Conservation (phyloP, 2,797 vertebrate genomes). For the Hippopotamyrus pictus region DNA sequence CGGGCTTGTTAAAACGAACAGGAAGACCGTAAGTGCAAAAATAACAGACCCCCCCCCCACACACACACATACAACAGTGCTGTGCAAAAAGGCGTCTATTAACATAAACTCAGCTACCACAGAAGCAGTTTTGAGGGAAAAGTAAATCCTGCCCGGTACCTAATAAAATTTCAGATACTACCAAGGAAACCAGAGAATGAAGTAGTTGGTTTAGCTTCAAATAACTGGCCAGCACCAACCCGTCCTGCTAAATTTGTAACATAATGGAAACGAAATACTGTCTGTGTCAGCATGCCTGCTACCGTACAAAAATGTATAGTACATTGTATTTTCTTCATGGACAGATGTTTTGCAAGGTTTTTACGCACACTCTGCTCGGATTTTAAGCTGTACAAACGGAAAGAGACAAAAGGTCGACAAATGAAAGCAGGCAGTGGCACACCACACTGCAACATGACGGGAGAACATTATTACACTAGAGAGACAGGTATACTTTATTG, state of each 20-base stretch:
- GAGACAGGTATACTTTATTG: neutral
- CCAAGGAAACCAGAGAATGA: neutral
- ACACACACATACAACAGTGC: neutral
- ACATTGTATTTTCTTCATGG: neutral
- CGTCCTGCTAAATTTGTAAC: neutral
- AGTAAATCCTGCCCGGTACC: neutral
- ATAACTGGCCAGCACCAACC: neutral
- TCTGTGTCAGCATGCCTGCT: neutral
- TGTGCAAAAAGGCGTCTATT: neutral
- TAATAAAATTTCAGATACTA: neutral
- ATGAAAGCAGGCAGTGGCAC: too few relatives aligned
- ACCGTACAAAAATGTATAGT: neutral
- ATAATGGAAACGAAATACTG: neutral
- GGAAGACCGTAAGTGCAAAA: neutral
- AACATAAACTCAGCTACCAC: neutral
- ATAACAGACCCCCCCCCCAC: neutral
- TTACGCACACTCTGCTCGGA: neutral
- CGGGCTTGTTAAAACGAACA: neutral
- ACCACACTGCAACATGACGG: neutral
- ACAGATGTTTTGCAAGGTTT: neutral
- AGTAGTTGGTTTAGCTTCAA: neutral
- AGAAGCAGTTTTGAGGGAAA: neutral
- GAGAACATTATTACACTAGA: neutral
- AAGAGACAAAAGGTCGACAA: neutral
- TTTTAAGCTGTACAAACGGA: neutral